Conservation (phyloP, 1,140 invertebrate species). For the Leptopilina clavipes region DNA sequence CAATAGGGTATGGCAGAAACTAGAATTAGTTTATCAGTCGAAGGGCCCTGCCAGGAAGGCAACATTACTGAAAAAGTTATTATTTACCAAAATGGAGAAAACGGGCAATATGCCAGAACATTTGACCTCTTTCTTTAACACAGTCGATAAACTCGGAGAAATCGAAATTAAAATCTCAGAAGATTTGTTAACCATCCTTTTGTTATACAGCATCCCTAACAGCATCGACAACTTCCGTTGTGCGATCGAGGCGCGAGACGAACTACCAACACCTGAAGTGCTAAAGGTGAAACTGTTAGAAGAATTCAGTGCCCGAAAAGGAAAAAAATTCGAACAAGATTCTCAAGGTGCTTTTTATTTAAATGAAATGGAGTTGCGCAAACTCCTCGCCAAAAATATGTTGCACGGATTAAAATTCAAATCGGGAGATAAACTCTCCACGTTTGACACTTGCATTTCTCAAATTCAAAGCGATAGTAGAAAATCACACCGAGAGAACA, state of each 20-base stretch:
- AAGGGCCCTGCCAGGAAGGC: constrained; percentile 47
- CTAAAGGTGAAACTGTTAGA: constrained; percentile 46
- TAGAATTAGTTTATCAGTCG: too few species aligned
- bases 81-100: constrained; percentile 45
- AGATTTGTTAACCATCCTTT: constrained; percentile 53
- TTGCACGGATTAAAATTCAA: too few species aligned
- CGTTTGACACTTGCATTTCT: constrained; percentile 22
- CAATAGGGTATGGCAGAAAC: too few species aligned
- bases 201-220: constrained; percentile 55
- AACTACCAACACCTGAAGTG: constrained; percentile 38
- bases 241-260: constrained; percentile 50
- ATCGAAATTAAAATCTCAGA: constrained; percentile 48
- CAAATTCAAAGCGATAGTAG: too few species aligned
- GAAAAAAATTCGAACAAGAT: not conserved
- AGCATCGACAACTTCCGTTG: constrained; percentile 56
- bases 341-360: constrained; percentile 7
- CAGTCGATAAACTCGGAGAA: constrained; percentile 41
- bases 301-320: constrained; percentile 37
- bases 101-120: constrained; percentile 41
- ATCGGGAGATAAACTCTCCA: too few species aligned
- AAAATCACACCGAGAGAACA: too few species aligned
- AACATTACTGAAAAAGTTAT: constrained; percentile 46
- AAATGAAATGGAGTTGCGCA: too few species aligned
- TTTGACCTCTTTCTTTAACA: constrained; percentile 33
- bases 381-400: too few species aligned